Percentiles rank a stretch among this genome's conserved stretches.
These are phyloP conservation scores for Amblyteles armatorius DNA, from an alignment of 2,888 invertebrate species.

Conservation along the genomic window DNA sequence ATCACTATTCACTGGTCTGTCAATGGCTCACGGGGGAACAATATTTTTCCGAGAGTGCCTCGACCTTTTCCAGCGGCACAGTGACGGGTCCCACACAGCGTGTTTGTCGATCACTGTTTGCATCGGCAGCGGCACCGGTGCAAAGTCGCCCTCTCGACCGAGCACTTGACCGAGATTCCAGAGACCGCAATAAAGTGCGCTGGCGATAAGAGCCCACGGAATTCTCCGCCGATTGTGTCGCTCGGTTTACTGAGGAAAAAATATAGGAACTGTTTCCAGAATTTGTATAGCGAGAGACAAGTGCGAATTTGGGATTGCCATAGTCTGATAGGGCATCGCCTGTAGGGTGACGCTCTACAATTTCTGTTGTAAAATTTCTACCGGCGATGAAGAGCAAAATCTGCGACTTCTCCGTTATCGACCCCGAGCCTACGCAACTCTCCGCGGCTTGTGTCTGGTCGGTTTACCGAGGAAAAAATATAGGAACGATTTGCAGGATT, in stretches of 20 bases:
- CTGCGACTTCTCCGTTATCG: neutral
- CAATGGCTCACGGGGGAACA: slow-evolving; percentile 52
- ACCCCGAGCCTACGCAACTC: slow-evolving; percentile 10
- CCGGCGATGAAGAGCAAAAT: neutral
- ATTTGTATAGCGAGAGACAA: too few relatives aligned
- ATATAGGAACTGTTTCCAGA: neutral
- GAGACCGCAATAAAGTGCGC: slow-evolving; percentile 59
- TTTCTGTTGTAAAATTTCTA: neutral
- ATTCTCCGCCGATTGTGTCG: slow-evolving; percentile 7
- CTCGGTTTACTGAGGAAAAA: slow-evolving; percentile 8
- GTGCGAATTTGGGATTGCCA: too few relatives aligned
- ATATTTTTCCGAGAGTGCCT: slow-evolving; percentile 36
- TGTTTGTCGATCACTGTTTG: slow-evolving; percentile 29
- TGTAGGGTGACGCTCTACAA: too few relatives aligned
- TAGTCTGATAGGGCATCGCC: too few relatives aligned
- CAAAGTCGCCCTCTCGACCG: slow-evolving; percentile 60
- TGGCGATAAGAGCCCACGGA: slow-evolving; percentile 50
- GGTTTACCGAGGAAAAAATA: neutral
- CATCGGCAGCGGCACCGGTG: slow-evolving; percentile 38
- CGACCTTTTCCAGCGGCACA: slow-evolving; percentile 56
- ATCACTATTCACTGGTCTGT: slow-evolving; percentile 39
- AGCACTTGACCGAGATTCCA: slow-evolving; percentile 68
- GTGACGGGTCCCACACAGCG: slow-evolving; percentile 3
- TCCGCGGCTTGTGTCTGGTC: neutral
- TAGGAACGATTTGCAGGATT: neutral